These are phyloP conservation scores for Caenorhabditis sp. DNA, from an alignment of 2,888 invertebrate species.

Conservation along the genomic window DNA sequence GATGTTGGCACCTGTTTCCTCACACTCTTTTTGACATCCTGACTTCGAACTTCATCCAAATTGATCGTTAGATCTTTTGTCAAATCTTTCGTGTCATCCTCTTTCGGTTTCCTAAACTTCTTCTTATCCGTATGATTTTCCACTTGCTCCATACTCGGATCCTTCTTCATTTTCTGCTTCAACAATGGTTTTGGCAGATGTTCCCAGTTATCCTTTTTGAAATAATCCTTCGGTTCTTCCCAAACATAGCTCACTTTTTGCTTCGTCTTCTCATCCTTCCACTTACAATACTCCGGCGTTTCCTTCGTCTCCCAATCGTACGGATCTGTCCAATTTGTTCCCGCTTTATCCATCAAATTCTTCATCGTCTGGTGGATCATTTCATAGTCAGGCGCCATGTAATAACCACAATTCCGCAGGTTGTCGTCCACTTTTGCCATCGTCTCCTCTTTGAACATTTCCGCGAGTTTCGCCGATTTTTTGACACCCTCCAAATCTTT, in stretches of 20 bases:
- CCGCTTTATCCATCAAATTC: constrained; percentile 11
- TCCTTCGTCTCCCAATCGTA: constrained; percentile 25
- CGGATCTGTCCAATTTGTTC: constrained; percentile 11
- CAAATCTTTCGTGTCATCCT: no score
- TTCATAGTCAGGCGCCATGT: constrained; percentile 18
- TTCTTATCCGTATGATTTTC: neutral
- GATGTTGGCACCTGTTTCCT: neutral
- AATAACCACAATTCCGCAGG: constrained; percentile 18
- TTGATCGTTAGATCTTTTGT: no score
- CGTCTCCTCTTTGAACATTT: neutral
- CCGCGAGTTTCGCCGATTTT: neutral
- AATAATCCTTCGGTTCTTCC: constrained; percentile 1
- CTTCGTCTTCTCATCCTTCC: constrained; percentile 1
- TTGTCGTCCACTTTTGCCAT: constrained; percentile 9
- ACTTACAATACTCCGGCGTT: neutral
- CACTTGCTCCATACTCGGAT: neutral
- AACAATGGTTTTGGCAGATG: neutral
- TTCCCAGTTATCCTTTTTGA: neutral
- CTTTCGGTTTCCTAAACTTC: no score
- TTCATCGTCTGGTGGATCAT: constrained; percentile 13
- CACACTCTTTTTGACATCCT: neutral
- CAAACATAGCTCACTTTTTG: neutral
- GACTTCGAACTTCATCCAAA: no score
- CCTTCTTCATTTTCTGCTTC: neutral
- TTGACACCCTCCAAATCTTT: neutral